Percentiles rank a stretch among this genome's conserved stretches.
Evolutionary conservation across 2,888 invertebrate species (phyloP).

Genomic region (Trachelus troglodyta): DNA sequence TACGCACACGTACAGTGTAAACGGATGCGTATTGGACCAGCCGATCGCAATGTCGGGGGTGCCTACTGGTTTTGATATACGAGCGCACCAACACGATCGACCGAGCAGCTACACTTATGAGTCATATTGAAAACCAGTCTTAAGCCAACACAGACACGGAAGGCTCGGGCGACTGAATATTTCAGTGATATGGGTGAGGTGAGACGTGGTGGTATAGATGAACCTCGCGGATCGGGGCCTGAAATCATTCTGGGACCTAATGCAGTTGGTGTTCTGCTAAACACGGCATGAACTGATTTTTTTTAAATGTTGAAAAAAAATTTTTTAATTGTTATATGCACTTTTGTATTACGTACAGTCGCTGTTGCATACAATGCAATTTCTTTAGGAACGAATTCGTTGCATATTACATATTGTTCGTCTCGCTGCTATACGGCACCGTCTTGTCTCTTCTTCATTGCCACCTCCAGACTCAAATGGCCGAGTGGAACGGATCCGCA

Average conservation of each 20-base stretch:
- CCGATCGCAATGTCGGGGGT: slow-evolving; percentile 59
- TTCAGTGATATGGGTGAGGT: slow-evolving; percentile 43
- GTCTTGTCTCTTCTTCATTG: slow-evolving; percentile 4
- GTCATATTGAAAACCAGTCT: slow-evolving; percentile 63
- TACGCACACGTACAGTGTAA: background rate
- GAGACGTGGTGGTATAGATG: slow-evolving; percentile 35
- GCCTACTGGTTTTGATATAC: slow-evolving; percentile 66
- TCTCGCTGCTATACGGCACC: background rate
- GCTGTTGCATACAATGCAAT: background rate
- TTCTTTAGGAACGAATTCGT: background rate
- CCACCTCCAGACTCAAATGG: background rate
- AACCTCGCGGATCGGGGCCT: background rate
- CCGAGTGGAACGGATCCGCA: slow-evolving; percentile 52
- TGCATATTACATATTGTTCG: background rate
- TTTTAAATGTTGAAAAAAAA: background rate
- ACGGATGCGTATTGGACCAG: slow-evolving; percentile 25
- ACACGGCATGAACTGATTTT: background rate
- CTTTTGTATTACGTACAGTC: background rate
- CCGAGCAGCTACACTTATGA: slow-evolving; percentile 54
- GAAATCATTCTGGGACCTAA: background rate
- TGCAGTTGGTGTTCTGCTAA: background rate
- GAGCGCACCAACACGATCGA: slow-evolving; percentile 59
- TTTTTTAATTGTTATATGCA: background rate
- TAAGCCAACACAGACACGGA: slow-evolving; percentile 31
- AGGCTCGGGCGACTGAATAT: slow-evolving; percentile 49